Evolutionary conservation across 2,797 vertebrate species (phyloP).

Genomic region (Serranus cabrilla): DNA sequence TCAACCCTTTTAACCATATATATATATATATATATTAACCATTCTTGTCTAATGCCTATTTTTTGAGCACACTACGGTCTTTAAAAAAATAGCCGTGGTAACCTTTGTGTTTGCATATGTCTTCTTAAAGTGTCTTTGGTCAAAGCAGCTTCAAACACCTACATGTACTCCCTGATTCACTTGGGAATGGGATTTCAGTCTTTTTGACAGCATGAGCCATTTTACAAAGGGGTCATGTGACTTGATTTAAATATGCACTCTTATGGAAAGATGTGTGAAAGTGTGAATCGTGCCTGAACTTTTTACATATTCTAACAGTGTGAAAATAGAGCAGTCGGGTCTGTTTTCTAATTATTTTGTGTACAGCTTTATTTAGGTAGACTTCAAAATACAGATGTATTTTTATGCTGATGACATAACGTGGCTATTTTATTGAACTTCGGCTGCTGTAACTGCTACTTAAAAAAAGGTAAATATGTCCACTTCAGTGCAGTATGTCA

Average conservation of each 20-base stretch:
- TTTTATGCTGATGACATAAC: slow-evolving; percentile 76
- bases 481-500: slow-evolving; percentile 24
- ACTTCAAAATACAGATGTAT: slow-evolving; percentile 62
- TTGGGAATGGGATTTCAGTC: slow-evolving; percentile 11
- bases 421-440: slow-evolving; percentile 64
- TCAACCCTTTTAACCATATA: slow-evolving; percentile 13
- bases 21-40: slow-evolving; percentile 9
- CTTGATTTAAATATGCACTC: slow-evolving; percentile 53
- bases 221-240: slow-evolving; percentile 28
- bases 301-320: slow-evolving; percentile 61
- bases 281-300: slow-evolving; percentile 78
- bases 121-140: slow-evolving; percentile 11
- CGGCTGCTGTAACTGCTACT: slow-evolving; percentile 52
- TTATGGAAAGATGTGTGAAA: slow-evolving; percentile 43
- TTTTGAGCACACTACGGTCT: neutral
- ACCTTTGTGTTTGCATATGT: slow-evolving; percentile 29
- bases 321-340: slow-evolving; percentile 64
- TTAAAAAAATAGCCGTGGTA: slow-evolving; percentile 7
- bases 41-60: neutral
- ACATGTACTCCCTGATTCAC: slow-evolving; percentile 4
- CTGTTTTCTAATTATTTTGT: slow-evolving; percentile 81
- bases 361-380: slow-evolving; percentile 76
- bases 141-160: slow-evolving; percentile 10
- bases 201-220: slow-evolving; percentile 6
- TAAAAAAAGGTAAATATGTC: slow-evolving; percentile 11